Percentiles rank a stretch among this genome's conserved stretches.
phyloP scores from a whole-genome alignment of 2,113 vertebrate species.

The Hemichromis elongatus region DNA sequence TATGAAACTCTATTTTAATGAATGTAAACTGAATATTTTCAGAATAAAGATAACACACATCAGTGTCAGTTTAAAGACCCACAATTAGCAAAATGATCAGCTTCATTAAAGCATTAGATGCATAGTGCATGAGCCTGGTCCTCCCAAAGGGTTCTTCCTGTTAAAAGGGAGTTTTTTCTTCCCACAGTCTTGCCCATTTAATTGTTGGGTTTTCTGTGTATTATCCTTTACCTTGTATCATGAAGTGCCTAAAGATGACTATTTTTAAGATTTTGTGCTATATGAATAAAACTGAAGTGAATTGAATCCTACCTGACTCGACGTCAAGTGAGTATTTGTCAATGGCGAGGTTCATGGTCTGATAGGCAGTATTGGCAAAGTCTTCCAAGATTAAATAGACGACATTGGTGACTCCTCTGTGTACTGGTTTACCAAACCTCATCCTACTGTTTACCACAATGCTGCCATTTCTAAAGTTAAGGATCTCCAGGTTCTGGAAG shows the following conservation, averaged over 20 bases:
- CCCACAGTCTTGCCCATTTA: not conserved
- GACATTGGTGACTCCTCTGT: slow-evolving; percentile 79
- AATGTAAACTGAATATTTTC: not conserved
- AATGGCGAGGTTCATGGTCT: slow-evolving; percentile 92
- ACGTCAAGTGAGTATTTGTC: slow-evolving; percentile 94
- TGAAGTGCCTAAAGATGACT: too few relatives aligned
- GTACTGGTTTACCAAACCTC: slow-evolving; percentile 85
- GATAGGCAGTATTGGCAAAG: slow-evolving; percentile 90
- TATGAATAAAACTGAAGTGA: not conserved
- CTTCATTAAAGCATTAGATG: not conserved
- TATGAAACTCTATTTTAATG: not conserved
- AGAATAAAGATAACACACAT: not conserved
- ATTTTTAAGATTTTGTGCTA: too few relatives aligned
- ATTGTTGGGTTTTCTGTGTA: not conserved
- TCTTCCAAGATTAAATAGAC: slow-evolving; percentile 93
- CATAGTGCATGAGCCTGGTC: not conserved
- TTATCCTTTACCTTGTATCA: too few relatives aligned
- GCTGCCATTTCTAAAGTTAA: slow-evolving; percentile 97
- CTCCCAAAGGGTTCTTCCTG: not conserved
- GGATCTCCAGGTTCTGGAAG: slow-evolving; percentile 91
- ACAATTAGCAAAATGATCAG: not conserved
- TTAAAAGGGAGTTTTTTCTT: too few relatives aligned
- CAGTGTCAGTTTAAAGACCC: not conserved
- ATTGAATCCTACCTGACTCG: slow-evolving; percentile 81
- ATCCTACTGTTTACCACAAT: slow-evolving; percentile 94